Evolutionary conservation across 2,113 vertebrate species (phyloP).

Genomic region (Apteryx mantelli): DNA sequence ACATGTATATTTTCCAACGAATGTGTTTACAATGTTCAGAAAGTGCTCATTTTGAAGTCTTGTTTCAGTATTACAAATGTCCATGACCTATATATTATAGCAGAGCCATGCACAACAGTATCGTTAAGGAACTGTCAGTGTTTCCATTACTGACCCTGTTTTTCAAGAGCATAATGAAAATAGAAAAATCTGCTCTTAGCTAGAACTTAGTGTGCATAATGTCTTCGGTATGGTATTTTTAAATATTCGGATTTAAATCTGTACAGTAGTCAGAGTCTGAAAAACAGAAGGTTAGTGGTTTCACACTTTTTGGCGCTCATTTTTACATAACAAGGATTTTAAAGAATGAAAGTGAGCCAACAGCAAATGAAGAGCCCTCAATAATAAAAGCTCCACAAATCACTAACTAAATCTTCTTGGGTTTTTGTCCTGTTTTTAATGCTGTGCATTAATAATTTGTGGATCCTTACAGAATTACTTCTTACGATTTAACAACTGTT

Average conservation of each 20-base stretch:
- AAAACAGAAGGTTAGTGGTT: constrained; percentile 6
- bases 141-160: background rate
- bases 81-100: background rate
- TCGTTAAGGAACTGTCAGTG: background rate
- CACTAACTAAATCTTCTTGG: background rate
- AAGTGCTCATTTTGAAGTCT: constrained; percentile 40
- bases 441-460: background rate
- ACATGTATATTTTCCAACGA: background rate
- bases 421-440: background rate
- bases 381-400: constrained; percentile 30
- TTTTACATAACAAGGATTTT: constrained; percentile 9
- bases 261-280: constrained; percentile 22
- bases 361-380: constrained; percentile 14
- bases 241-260: constrained; percentile 23
- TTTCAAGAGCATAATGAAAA: background rate
- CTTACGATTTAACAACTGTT: background rate
- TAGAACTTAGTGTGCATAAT: background rate
- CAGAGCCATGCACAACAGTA: background rate
- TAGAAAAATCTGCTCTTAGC: background rate
- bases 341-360: background rate
- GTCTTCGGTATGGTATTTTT: constrained; percentile 9
- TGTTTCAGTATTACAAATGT: constrained; percentile 13
- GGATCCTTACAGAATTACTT: constrained; percentile 25
- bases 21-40: constrained; percentile 21
- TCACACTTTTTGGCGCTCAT: constrained; percentile 17